Conservation (phyloP, 2,888 invertebrate genomes). For the Aricia artaxerxes region DNA sequence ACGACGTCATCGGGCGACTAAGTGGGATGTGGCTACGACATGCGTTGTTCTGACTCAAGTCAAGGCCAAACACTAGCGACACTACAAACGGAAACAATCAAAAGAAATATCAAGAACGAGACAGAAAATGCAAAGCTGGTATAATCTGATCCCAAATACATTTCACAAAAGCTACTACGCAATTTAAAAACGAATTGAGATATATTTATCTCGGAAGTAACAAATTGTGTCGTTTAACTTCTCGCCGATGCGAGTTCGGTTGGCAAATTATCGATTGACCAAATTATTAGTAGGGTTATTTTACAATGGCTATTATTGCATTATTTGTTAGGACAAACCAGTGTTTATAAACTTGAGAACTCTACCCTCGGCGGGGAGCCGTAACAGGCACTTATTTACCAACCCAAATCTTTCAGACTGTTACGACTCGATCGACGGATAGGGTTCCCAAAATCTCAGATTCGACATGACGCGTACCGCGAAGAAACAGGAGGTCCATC, state of each 20-base stretch:
- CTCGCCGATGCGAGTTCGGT: background rate
- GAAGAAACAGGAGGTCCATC: conserved; percentile 85
- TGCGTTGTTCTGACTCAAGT: conserved; percentile 37
- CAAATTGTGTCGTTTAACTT: background rate
- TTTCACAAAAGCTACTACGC: conserved; percentile 14
- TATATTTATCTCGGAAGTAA: background rate
- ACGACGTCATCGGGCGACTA: conserved; percentile 8
- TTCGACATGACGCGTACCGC: conserved; percentile 69
- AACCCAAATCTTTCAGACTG: background rate
- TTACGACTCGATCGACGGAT: background rate
- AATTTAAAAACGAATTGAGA: background rate
- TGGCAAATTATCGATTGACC: background rate
- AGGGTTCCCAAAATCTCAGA: background rate
- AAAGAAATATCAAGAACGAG: conserved; percentile 28
- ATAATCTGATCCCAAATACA: conserved; percentile 65
- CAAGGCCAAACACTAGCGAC: conserved; percentile 37
- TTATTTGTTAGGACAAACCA: background rate
- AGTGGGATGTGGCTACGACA: conserved; percentile 25
- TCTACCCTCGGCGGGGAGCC: background rate
- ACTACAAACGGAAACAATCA: conserved; percentile 27
- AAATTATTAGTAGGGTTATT: background rate
- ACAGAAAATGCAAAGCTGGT: conserved; percentile 37
- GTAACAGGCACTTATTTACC: background rate
- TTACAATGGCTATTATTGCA: background rate
- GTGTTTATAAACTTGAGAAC: background rate